Evolutionary conservation across 2,888 invertebrate species (phyloP).

Genomic region (Drosophila rubida): DNA sequence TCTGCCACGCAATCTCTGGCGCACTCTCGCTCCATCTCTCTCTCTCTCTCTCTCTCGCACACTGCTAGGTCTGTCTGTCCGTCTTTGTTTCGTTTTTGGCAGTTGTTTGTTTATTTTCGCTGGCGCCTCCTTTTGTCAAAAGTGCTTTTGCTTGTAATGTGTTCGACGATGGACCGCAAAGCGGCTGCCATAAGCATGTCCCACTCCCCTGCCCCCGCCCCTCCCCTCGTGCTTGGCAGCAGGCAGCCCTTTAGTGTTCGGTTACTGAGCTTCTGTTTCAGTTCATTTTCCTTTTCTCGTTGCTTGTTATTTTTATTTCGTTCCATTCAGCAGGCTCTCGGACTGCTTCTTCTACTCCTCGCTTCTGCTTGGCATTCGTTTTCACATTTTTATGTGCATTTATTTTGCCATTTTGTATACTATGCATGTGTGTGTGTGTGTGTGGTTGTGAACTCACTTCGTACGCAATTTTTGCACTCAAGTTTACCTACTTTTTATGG

Average conservation of each 20-base stretch:
- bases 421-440: slow-evolving; percentile 16
- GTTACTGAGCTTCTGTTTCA: slow-evolving; percentile 43
- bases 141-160: slow-evolving; percentile 81
- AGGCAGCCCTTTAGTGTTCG: slow-evolving; percentile 56
- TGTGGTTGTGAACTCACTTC: slow-evolving; percentile 44
- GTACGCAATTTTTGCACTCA: slow-evolving; percentile 80
- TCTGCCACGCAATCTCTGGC: slow-evolving; percentile 44
- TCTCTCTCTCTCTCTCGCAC: not conserved
- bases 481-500: slow-evolving; percentile 81
- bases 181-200: slow-evolving; percentile 31
- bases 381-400: slow-evolving; percentile 78
- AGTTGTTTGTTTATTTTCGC: slow-evolving; percentile 79
- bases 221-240: not conserved
- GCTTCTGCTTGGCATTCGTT: slow-evolving; percentile 41
- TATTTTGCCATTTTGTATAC: slow-evolving; percentile 63
- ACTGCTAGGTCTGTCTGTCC: slow-evolving; percentile 34
- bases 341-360: slow-evolving; percentile 17
- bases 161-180: slow-evolving; percentile 74
- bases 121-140: slow-evolving; percentile 81
- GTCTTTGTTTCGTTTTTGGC: slow-evolving; percentile 69
- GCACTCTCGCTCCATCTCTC: not conserved
- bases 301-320: slow-evolving; percentile 64
- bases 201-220: not conserved
- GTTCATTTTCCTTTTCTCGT: slow-evolving; percentile 63
- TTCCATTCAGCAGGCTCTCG: slow-evolving; percentile 34